phyloP scores from a whole-genome alignment of 2,797 vertebrate species.

The Chaenodraco wilsoni region DNA sequence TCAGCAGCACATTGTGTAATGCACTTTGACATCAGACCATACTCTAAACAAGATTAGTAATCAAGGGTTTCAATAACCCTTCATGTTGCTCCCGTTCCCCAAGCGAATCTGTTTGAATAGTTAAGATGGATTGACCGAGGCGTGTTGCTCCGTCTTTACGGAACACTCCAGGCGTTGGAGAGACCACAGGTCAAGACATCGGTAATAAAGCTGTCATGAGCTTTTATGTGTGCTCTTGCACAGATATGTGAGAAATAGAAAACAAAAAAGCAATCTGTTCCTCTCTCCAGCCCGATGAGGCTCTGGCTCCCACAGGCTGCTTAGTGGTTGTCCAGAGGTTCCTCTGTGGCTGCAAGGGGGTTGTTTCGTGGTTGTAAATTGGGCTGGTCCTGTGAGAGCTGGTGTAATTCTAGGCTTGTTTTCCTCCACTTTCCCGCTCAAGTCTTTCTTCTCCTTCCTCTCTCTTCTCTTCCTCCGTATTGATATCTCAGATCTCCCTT shows the following conservation, averaged over 20 bases:
- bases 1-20: conserved; percentile 25
- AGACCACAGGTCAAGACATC: conserved; percentile 37
- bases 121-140: conserved; percentile 40
- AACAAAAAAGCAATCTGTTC: conserved; percentile 11
- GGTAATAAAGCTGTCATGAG: conserved; percentile 27
- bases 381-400: conserved; percentile 75
- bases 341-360: conserved; percentile 72
- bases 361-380: conserved; percentile 82
- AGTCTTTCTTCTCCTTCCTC: conserved; percentile 41
- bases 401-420: conserved; percentile 79
- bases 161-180: conserved; percentile 41
- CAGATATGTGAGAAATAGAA: background rate
- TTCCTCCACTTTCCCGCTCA: conserved; percentile 61
- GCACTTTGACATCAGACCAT: conserved; percentile 29
- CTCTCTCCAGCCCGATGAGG: conserved; percentile 40
- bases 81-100: conserved; percentile 42
- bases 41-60: conserved; percentile 43
- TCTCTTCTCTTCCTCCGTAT: conserved; percentile 47
- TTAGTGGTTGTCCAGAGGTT: conserved; percentile 72
- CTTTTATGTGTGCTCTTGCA: background rate
- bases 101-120: conserved; percentile 62
- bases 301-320: conserved; percentile 63
- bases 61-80: conserved; percentile 40
- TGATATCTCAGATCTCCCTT: conserved; percentile 66
- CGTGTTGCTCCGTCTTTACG: conserved; percentile 14